Percentiles rank a stretch among this genome's conserved stretches.
Conservation (phyloP, 2,113 vertebrate species). For the Ramphastos sulfuratus region DNA sequence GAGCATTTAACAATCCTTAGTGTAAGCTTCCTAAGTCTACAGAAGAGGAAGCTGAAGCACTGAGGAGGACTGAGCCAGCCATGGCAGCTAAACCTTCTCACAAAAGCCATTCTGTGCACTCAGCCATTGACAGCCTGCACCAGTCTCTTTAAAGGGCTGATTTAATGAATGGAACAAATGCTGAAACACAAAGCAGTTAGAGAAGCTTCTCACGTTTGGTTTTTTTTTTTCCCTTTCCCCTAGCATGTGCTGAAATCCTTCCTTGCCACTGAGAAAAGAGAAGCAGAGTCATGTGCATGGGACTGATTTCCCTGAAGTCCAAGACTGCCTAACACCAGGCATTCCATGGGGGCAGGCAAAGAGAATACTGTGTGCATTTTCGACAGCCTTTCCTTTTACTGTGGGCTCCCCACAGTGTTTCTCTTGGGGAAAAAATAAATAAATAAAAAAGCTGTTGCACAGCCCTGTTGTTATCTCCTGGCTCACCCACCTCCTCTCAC, state of each 20-base stretch:
- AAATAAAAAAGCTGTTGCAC: background rate
- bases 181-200: background rate
- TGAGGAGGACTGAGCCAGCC: background rate
- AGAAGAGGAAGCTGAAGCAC: background rate
- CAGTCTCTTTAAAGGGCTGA: background rate
- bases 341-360: slow-evolving; percentile 19
- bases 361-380: background rate
- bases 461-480: background rate
- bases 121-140: background rate
- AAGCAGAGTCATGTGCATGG: background rate
- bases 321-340: background rate
- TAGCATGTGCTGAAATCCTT: background rate
- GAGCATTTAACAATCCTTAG: background rate
- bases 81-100: background rate
- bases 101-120: background rate
- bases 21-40: background rate
- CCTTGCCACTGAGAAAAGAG: background rate
- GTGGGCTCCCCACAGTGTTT: background rate
- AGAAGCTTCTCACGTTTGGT: background rate
- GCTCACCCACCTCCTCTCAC: background rate
- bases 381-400: background rate
- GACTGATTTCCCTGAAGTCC: slow-evolving; percentile 43
- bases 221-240: background rate
- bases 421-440: background rate
- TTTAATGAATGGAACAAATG: background rate